Percentiles rank a stretch among this genome's conserved stretches.
Evolutionary conservation across 1,140 invertebrate species (phyloP).

Genomic region (Oncopodura yosiiana): DNA sequence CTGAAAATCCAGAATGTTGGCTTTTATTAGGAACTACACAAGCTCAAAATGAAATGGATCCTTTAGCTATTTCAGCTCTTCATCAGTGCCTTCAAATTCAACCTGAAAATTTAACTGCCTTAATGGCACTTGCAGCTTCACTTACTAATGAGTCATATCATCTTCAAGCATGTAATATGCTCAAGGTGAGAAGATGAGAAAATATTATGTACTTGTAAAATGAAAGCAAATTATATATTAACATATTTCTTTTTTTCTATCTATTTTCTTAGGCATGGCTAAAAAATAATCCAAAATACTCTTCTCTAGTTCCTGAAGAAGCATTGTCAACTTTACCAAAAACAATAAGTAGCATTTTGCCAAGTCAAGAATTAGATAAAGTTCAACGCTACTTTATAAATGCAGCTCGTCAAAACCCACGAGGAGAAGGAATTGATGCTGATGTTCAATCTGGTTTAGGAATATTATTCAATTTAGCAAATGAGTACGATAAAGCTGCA

Average conservation of each 20-base stretch:
- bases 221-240: background rate
- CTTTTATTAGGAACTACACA: conserved; percentile 74
- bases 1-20: conserved; percentile 71
- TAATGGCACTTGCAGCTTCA: conserved; percentile 83
- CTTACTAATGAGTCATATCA: conserved; percentile 82
- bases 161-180: conserved; percentile 46
- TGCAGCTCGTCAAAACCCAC: conserved; percentile 69
- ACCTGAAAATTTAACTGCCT: conserved; percentile 66
- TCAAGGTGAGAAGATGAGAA: conserved; percentile 43
- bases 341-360: conserved; percentile 20
- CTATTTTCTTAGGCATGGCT: conserved; percentile 60
- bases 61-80: conserved; percentile 75
- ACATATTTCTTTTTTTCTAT: conserved; percentile 4
- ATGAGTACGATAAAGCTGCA: conserved; percentile 89
- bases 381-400: conserved; percentile 73
- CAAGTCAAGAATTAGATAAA: conserved; percentile 47
- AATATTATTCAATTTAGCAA: conserved; percentile 86
- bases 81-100: conserved; percentile 74
- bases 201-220: background rate
- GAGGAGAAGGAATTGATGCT: conserved; percentile 62
- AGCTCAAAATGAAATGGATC: conserved; percentile 86
- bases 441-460: conserved; percentile 92
- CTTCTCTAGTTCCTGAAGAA: conserved; percentile 49
- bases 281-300: conserved; percentile 72
- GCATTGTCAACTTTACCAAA: background rate